A percentile compares a stretch with the other conserved stretches of the same genome.
Conservation (phyloP, 2,113 vertebrate genomes). For the Mesoclemmys tuberculata region DNA sequence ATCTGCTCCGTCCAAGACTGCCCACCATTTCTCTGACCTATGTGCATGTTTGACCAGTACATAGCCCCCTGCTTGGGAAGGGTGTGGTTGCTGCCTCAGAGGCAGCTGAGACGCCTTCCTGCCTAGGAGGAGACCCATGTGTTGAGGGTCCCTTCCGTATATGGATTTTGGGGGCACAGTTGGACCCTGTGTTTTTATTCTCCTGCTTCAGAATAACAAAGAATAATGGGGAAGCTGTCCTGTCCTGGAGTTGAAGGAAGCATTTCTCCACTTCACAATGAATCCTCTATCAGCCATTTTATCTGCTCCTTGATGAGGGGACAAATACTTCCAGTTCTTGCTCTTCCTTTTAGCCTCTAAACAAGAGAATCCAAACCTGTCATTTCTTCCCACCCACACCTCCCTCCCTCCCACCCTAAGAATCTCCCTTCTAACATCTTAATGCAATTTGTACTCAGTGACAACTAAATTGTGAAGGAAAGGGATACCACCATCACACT, state of each 20-base stretch:
- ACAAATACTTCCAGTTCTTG: not conserved
- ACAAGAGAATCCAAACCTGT: not conserved
- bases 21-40: not conserved
- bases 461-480: not conserved
- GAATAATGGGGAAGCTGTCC: not conserved
- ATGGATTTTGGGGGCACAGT: not conserved
- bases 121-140: not conserved
- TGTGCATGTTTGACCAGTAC: not conserved
- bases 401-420: not conserved
- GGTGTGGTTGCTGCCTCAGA: not conserved
- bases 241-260: not conserved
- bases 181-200: not conserved
- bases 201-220: not conserved
- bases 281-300: not conserved
- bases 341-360: not conserved
- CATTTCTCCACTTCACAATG: not conserved
- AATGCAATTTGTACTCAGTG: not conserved
- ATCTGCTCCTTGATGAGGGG: not conserved
- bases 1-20: not conserved
- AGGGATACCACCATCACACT: not conserved
- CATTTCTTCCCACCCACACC: not conserved
- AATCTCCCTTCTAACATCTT: not conserved
- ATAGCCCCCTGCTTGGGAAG: not conserved
- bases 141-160: not conserved
- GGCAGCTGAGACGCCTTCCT: accelerated